Conservation (phyloP, 2,113 vertebrate species). For the Piaya cayana region DNA sequence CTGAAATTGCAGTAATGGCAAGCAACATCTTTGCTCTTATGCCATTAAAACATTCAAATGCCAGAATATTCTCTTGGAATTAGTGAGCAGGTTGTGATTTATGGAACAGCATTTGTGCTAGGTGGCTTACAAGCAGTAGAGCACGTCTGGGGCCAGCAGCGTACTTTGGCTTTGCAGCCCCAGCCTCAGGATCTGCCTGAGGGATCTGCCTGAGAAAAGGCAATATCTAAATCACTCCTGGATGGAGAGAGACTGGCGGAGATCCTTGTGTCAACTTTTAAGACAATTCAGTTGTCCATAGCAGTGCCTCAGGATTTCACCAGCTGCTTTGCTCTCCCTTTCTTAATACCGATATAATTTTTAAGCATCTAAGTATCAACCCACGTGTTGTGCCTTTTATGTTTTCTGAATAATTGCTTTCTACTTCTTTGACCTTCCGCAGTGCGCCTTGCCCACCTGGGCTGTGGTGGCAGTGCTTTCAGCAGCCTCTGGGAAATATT, state of each 20-base stretch:
- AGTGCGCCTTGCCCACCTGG: neutral
- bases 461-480: neutral
- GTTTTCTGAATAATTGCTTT: neutral
- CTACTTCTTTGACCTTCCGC: neutral
- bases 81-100: neutral
- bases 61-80: neutral
- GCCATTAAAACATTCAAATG: neutral
- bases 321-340: neutral
- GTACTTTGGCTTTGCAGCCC: neutral
- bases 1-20: neutral
- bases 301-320: neutral
- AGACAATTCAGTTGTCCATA: neutral
- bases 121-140: neutral
- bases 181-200: neutral
- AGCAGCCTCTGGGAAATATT: neutral
- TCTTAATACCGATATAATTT: neutral
- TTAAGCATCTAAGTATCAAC: neutral
- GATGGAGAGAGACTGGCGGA: rapidly evolving
- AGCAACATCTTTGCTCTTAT: neutral
- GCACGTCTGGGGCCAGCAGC: neutral
- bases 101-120: neutral
- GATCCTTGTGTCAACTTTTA: neutral
- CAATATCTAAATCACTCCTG: neutral
- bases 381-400: neutral
- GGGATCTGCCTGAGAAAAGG: neutral